These are phyloP conservation scores for Epinephelus coioides DNA, from an alignment of 2,797 vertebrate species.

Conservation along the genomic window DNA sequence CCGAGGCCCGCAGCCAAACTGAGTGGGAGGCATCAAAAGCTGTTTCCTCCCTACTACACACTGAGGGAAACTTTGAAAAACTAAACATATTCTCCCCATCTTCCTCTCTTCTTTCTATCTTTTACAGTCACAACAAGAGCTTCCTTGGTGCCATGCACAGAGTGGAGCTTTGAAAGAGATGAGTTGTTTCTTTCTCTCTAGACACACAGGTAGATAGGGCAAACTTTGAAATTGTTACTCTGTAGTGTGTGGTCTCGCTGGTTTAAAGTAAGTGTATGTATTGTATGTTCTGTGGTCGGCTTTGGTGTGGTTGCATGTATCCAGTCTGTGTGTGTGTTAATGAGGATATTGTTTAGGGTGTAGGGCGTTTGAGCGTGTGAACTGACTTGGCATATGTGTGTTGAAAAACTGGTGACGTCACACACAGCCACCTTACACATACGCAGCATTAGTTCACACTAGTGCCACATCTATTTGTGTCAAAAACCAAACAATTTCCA, in stretches of 20 bases:
- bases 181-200: slow-evolving; percentile 9
- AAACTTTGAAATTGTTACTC: background rate
- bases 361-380: background rate
- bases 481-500: background rate
- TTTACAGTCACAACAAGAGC: slow-evolving; percentile 5
- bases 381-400: background rate
- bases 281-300: background rate
- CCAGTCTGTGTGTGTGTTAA: background rate
- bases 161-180: slow-evolving; percentile 24
- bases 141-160: background rate
- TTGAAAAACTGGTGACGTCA: too few species aligned
- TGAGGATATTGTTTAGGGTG: background rate
- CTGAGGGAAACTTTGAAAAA: slow-evolving; percentile 57
- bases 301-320: background rate
- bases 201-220: slow-evolving; percentile 10
- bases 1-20: slow-evolving; percentile 34
- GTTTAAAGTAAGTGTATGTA: background rate
- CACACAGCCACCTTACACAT: too few species aligned
- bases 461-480: too few species aligned
- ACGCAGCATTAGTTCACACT: too few species aligned
- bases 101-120: background rate
- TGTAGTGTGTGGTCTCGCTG: background rate
- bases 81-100: slow-evolving; percentile 18
- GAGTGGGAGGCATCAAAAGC: slow-evolving; percentile 62
- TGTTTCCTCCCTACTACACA: slow-evolving; percentile 47